A percentile compares a stretch with the other conserved stretches of the same genome.
phyloP scores from a whole-genome alignment of 1,140 invertebrate genomes.

The Eriosoma lanigerum region DNA sequence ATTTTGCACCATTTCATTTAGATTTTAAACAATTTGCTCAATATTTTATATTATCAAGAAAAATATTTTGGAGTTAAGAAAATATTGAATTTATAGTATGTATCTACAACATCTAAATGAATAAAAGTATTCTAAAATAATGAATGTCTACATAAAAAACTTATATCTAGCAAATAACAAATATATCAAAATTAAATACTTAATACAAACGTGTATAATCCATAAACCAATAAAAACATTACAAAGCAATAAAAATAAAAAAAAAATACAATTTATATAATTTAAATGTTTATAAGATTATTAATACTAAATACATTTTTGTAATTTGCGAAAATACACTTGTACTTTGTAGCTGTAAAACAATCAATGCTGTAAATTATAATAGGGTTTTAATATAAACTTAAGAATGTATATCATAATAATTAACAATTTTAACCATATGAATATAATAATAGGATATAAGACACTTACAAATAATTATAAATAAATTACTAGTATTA shows the following conservation, averaged over 20 bases:
- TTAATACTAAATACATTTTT: not conserved
- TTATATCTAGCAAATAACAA: not conserved
- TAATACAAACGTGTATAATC: too few relatives aligned
- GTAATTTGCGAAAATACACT: not conserved
- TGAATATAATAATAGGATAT: not conserved
- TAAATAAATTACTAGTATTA: not conserved
- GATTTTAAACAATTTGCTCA: too few relatives aligned
- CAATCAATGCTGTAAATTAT: not conserved
- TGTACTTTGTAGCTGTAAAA: not conserved
- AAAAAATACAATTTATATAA: not conserved
- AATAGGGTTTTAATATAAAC: not conserved
- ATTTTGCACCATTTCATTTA: too few relatives aligned
- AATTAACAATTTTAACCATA: not conserved
- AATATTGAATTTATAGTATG: not conserved
- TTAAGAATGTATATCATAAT: not conserved
- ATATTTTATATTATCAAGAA: not conserved
- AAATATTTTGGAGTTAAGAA: not conserved
- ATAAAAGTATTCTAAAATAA: not conserved
- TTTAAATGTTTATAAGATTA: not conserved
- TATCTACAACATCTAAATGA: not conserved
- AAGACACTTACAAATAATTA: not conserved
- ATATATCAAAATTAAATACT: not conserved
- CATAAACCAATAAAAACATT: not conserved
- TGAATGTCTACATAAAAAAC: not conserved
- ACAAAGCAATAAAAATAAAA: not conserved